Evolutionary conservation across 2,113 vertebrate genomes (phyloP), one percentile per base, ranked within the genome.

Genomic region (Scomber colias): DNA sequence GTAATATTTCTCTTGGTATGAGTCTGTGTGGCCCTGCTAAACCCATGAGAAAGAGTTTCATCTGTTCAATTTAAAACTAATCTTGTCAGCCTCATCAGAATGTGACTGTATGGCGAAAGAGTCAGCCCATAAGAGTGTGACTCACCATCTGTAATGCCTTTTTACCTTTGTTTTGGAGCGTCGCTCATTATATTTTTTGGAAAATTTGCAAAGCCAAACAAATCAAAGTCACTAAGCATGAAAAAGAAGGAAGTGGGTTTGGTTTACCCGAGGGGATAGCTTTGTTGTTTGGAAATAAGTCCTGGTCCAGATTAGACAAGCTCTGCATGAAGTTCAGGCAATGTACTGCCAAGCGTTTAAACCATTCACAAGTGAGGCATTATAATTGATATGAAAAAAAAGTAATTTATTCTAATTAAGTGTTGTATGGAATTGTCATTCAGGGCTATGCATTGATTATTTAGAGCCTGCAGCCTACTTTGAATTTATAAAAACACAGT

Each of bases 261-360:
- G 67, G 46, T 83, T 83, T 53, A 55, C 86, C 74, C 46, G 53
- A 66, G 85, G 87, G 81, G 57, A 72, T 8, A n/a, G 12, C 83
- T 85, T 85, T 86, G 81, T 69, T 85, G 79, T 75, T 81, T 11
- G 24, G 49, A 71, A 87, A 85, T 81, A 87, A 84, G 84, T 82
- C 71, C 56, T 49, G 63, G 66, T 77, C 40, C 45, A 78, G 84
- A 88, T 89, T 73, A 90, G 87, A 74, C 71, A 40, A 71, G 63
- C 71, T 70, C 65, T 57, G 60, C 53, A 79, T 70, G 70, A 46
- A 30, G 61, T 68, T 80, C 16, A 31, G 72, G 31, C 15, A 10
- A 64, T 24, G 59, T 13, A 57, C 57, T 77, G 67, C 65, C 82
- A 74, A 73, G 54, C 60, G 69, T 70, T 82, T 49, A 30, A 76